phyloP scores from a whole-genome alignment of 2,113 vertebrate genomes.

The Pantherophis guttatus region DNA sequence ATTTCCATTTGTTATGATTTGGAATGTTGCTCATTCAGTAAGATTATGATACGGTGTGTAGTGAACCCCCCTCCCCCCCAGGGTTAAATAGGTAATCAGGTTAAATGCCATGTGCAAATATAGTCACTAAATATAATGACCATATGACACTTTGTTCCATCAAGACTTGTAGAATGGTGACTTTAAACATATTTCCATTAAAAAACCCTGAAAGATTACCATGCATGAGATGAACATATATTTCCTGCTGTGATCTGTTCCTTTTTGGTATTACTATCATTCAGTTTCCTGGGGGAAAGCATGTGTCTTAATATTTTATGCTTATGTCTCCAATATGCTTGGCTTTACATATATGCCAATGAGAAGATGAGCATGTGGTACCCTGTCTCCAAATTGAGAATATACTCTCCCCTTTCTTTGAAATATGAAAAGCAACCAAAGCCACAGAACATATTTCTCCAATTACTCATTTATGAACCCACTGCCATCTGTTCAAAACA shows the following conservation, averaged over 20 bases:
- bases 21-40: not conserved
- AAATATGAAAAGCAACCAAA: constrained; percentile 4
- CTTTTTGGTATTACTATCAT: not conserved
- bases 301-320: not conserved
- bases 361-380: not conserved
- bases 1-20: not conserved
- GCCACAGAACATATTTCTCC: constrained; percentile 15
- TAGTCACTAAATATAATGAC: not conserved
- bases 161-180: not conserved
- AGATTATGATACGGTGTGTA: not conserved
- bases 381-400: not conserved
- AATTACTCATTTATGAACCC: not conserved
- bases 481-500: not conserved
- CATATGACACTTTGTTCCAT: not conserved
- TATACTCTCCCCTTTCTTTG: not conserved
- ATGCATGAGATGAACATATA: not conserved
- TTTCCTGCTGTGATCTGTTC: not conserved
- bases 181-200: not conserved
- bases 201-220: not conserved
- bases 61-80: not conserved
- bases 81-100: not conserved
- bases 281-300: not conserved
- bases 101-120: not conserved
- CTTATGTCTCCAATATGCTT: not conserved
- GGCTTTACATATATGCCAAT: not conserved